Evolutionary conservation across 2,888 invertebrate species (phyloP), one percentile per base, ranked within the genome.

Genomic region (Orchesella flavescens): DNA sequence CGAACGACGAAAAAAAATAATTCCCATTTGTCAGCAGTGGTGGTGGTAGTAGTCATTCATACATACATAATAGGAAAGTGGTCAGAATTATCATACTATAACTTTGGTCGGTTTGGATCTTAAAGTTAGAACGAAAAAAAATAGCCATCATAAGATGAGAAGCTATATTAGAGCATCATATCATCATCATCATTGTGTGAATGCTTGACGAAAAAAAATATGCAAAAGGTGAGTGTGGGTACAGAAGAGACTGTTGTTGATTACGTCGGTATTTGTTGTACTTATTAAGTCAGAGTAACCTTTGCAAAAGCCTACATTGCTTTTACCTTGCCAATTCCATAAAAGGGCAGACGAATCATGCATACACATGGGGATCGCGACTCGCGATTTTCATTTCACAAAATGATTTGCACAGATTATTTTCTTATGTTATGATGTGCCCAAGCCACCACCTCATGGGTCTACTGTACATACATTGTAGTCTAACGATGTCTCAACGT

Each of bases 241-340:
- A 66, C 72, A 65, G 55, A 65, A 17, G 34, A 34, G 34, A 34
- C 43, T 49, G 46, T 66, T 68, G 75, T 46, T 81, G 81, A 81
- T 81, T 75, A 81, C 55, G 73, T 74, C 76, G 76, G 76, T 71
- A 83, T 71, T 83, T 76, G 78, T 82, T 84, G 76, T 76, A 72
- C 76, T 81, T 78, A 84, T 82, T 84, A 75, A 85, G 78, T 78
- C 78, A 79, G 85, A 69, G 74, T 86, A 87, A 87, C 87, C 87
- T 87, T 87, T 86, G 84, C 83, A 84, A 68, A 85, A 86, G 80
- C 86, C 88, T 87, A 87, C 87, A 86, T 85, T 83, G 86, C 84
- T 86, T 87, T 88, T 87, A 87, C 88, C 88, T 88, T 88, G 88
- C 87, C 78, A 85, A 87, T 75, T 87, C 88, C 88, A 86, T 87